A percentile compares a stretch with the other conserved stretches of the same genome.
These are phyloP conservation scores for Enteromius anoplus DNA, from an alignment of 2,797 vertebrate species.

Conservation along the genomic window DNA sequence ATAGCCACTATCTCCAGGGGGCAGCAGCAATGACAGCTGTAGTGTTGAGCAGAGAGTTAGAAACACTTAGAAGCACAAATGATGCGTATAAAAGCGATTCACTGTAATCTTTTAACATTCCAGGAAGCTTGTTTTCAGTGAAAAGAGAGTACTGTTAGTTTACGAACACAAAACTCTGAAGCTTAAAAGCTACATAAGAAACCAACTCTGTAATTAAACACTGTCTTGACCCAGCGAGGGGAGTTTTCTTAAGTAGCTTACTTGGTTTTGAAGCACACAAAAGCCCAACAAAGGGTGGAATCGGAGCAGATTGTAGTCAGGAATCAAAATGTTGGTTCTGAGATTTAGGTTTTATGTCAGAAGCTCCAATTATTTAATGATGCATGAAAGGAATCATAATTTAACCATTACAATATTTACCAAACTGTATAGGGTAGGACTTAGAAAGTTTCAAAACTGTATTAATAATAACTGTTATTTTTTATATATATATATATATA, in stretches of 20 bases:
- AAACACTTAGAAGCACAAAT: not conserved
- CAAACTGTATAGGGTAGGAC: not conserved
- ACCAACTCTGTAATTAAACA: slow-evolving; percentile 15
- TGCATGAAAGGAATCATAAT: not conserved
- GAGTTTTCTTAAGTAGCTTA: slow-evolving; percentile 16
- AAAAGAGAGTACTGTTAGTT: not conserved
- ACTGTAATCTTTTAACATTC: not conserved
- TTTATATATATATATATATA: not conserved
- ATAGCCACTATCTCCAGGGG: slow-evolving; percentile 21
- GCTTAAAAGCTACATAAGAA: slow-evolving; percentile 4
- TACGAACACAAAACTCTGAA: not conserved
- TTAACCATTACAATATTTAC: slow-evolving; percentile 21
- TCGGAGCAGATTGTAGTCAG: slow-evolving; percentile 49
- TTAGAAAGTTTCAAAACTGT: not conserved
- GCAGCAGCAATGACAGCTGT: slow-evolving; percentile 27
- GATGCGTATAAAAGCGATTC: not conserved
- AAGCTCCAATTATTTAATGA: slow-evolving; percentile 7
- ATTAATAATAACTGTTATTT: not conserved
- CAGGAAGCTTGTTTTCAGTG: slow-evolving; percentile 13
- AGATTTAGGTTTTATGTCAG: slow-evolving; percentile 23
- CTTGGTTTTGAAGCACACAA: slow-evolving; percentile 48
- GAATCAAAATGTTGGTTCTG: slow-evolving; percentile 32
- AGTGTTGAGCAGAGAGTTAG: not conserved
- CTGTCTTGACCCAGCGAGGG: slow-evolving; percentile 31
- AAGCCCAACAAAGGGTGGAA: slow-evolving; percentile 45